phyloP scores from a whole-genome alignment of 2,113 vertebrate genomes.

The Bucco capensis region DNA sequence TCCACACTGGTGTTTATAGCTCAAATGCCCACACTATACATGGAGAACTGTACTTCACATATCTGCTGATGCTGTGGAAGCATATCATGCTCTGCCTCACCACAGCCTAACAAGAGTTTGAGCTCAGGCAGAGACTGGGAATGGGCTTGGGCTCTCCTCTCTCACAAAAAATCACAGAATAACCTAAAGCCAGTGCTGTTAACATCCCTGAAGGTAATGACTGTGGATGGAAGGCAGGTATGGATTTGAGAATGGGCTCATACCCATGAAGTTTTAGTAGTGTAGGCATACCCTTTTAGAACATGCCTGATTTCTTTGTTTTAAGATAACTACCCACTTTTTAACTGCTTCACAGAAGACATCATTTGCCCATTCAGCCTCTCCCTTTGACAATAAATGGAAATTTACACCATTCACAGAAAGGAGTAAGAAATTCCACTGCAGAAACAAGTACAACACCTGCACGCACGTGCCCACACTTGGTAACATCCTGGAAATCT shows the following conservation, averaged over 20 bases:
- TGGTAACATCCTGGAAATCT: neutral
- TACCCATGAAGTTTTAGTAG: neutral
- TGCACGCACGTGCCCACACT: fast-evolving
- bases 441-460: neutral
- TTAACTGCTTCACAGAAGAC: neutral
- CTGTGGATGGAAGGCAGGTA: neutral
- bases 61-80: neutral
- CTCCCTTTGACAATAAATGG: neutral
- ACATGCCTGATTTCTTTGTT: neutral
- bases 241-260: neutral
- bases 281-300: constrained; percentile 35
- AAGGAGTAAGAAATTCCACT: neutral
- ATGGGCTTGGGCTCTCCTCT: neutral
- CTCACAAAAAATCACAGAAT: neutral
- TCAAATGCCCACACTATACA: neutral
- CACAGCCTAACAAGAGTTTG: neutral
- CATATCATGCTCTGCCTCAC: fast-evolving
- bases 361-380: neutral
- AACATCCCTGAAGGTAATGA: neutral
- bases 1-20: neutral
- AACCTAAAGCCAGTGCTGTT: neutral
- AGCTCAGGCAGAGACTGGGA: neutral
- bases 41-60: neutral
- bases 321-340: neutral
- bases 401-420: neutral